phyloP scores from a whole-genome alignment of 2,797 vertebrate genomes.

The Alcedo quadribrachys region DNA sequence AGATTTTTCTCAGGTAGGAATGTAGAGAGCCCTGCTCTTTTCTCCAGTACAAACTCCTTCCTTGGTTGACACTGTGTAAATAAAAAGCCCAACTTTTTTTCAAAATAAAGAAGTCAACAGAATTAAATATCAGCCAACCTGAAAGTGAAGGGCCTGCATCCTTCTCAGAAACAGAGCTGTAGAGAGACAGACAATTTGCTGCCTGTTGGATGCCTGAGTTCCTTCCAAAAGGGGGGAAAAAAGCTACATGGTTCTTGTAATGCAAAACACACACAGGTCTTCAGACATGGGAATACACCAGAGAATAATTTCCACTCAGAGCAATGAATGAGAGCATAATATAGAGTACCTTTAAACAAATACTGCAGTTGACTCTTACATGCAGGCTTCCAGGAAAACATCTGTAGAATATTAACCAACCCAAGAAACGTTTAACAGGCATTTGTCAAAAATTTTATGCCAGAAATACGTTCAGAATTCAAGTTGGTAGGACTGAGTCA shows the following conservation, averaged over 20 bases:
- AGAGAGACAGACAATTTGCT: neutral
- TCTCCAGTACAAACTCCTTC: neutral
- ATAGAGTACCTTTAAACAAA: conserved; percentile 35
- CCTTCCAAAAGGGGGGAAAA: neutral
- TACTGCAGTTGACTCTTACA: neutral
- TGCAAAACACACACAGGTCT: conserved; percentile 26
- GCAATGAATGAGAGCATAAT: neutral
- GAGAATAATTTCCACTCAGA: conserved; percentile 19
- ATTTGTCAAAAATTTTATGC: neutral
- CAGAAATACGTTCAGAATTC: neutral
- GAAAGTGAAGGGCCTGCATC: neutral
- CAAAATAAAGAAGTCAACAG: neutral
- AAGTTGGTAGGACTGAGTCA: neutral
- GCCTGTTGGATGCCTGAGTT: neutral
- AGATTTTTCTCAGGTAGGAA: neutral
- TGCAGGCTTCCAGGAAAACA: conserved; percentile 44
- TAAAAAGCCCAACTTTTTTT: neutral
- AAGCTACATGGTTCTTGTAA: neutral
- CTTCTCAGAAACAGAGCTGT: neutral
- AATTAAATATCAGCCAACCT: neutral
- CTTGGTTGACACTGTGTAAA: neutral
- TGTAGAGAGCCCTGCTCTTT: neutral
- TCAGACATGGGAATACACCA: conserved; percentile 21
- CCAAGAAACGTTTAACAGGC: neutral
- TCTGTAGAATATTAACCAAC: conserved; percentile 38